Base-by-base conservation (phyloP, 2,113 vertebrate species). In the Hypocryptadius cinnamomeus region DNA sequence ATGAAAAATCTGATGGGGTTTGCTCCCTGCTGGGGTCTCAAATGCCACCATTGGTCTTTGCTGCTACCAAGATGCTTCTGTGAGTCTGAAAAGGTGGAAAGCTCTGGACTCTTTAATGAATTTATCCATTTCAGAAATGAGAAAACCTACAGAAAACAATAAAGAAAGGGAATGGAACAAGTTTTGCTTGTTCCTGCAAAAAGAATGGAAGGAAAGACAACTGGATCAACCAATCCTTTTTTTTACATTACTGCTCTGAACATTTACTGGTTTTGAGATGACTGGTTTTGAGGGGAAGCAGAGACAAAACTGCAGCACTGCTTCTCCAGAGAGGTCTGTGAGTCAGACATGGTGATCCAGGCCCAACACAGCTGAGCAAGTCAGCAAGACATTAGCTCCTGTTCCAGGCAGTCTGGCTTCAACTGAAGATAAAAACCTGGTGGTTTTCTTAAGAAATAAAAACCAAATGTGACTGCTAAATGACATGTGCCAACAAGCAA, bases 381-480 rank as follows among this genome's bases (percentile, higher is more conserved):
- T 10, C 66, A 72, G 35, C 51, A 81, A 17, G 3, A 30, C 18
- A 2, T 5, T 19, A 20, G 15, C 28, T 65, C 47, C n/a, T 5
- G 0, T 11, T 37, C 27, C 12, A 73, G 23, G 39, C 3, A 53
- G 51, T 30, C 31, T 45, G 42, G 33, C 27, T 70, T 39, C 74
- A 83, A 17, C 4, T 27, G 11, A 33, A 66, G 6, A 27, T 27
- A 77, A 76, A 45, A 45, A 66, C 33, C 0, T 19, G 27, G 6
- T 15, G 12, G 9, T 39, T 60, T 76, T 40, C 33, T 45, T 50
- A 53, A 21, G 30, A 54, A 76, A 79, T 18, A 15, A 88, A 79
- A 69, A 2, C 5, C 22, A 50, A 73, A 42, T 0, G 0, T 6
- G 15, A 72, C 37, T 64, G 28, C 33, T 59, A 59, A 59, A 33